A percentile compares a stretch with the other conserved stretches of the same genome.
These are phyloP conservation scores for Oasisia sp. DNA, from an alignment of 2,888 invertebrate genomes.

Conservation along the genomic window DNA sequence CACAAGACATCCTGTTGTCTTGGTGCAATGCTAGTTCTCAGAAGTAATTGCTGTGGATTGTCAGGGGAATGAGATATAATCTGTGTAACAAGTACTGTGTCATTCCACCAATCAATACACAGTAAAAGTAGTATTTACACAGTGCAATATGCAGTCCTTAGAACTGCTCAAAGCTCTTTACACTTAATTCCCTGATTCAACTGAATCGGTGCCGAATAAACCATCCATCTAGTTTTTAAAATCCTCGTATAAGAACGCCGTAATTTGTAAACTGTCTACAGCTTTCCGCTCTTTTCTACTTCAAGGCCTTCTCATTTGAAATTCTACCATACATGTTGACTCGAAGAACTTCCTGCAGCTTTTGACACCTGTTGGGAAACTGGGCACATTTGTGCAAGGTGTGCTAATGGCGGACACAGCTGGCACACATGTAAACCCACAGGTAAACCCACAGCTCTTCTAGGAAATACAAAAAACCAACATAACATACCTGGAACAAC, in stretches of 20 bases:
- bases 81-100: slow-evolving; percentile 1
- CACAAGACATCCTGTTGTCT: not conserved
- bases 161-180: no score
- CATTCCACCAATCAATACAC: slow-evolving; percentile 22
- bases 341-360: not conserved
- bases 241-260: slow-evolving; percentile 6
- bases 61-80: slow-evolving; percentile 19
- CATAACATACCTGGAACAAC: not conserved
- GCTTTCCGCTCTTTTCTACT: not conserved
- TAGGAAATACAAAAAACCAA: slow-evolving; percentile 21
- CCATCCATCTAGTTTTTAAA: not conserved
- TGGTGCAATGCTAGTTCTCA: slow-evolving; percentile 19
- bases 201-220: not conserved
- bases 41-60: slow-evolving; percentile 20
- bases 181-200: not conserved
- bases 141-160: no score
- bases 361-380: slow-evolving; percentile 23
- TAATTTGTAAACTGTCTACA: slow-evolving; percentile 17
- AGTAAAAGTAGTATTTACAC: not conserved
- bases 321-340: slow-evolving; percentile 8
- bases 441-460: slow-evolving; percentile 14
- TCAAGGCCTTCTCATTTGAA: slow-evolving; percentile 21
- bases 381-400: slow-evolving; percentile 19
- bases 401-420: not conserved
- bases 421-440: not conserved